Evolutionary conservation across 2,888 invertebrate genomes (phyloP).

Genomic region (Mesorhabditis spiculigera): DNA sequence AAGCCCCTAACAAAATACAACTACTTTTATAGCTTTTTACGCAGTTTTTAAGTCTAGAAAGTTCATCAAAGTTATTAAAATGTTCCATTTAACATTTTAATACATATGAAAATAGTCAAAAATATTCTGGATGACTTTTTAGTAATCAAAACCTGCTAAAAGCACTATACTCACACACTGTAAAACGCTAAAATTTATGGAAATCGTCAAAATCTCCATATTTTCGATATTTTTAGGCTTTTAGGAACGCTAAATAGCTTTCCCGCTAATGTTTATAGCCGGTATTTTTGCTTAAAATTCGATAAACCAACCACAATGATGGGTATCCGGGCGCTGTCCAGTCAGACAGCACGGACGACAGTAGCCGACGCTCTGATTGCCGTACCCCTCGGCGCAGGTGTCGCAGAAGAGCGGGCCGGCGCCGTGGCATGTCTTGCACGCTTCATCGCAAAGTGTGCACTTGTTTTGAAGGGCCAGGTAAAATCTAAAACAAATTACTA

Average conservation of each 20-base stretch:
- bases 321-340: constrained; percentile 26
- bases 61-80: too few species aligned
- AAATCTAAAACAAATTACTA: not conserved
- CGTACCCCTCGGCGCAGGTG: constrained; percentile 45
- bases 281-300: not conserved
- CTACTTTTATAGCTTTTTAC: not conserved
- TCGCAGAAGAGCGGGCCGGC: constrained; percentile 52
- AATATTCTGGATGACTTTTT: too few species aligned
- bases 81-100: too few species aligned
- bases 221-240: too few species aligned
- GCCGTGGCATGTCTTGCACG: constrained; percentile 51
- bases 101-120: too few species aligned
- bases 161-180: too few species aligned
- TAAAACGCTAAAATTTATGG: too few species aligned
- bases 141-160: too few species aligned
- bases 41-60: not conserved
- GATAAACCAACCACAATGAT: constrained; percentile 28
- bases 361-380: constrained; percentile 49
- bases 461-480: constrained; percentile 41
- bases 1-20: not conserved
- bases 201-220: too few species aligned
- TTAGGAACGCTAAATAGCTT: too few species aligned
- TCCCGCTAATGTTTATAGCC: not conserved
- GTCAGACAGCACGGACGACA: constrained; percentile 50
- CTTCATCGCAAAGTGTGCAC: constrained; percentile 48